Percentiles rank a stretch among this genome's conserved stretches.
These are phyloP conservation scores for Crax fasciolata DNA, from an alignment of 2,797 vertebrate species.

Conservation along the genomic window DNA sequence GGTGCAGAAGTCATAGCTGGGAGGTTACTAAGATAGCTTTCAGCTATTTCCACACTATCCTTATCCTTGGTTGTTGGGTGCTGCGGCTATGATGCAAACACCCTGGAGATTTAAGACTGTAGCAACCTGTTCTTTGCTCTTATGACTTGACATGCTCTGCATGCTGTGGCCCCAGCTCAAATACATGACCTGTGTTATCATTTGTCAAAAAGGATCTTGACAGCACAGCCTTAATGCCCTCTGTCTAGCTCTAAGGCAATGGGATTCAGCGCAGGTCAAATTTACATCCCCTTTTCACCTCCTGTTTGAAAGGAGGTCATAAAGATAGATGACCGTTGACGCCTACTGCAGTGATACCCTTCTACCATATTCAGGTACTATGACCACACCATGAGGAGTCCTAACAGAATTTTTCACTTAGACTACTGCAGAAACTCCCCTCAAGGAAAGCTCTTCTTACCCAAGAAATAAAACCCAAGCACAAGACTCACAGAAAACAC, in stretches of 20 bases:
- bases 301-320: accelerated
- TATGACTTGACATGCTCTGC: neutral
- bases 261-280: neutral
- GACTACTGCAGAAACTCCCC: neutral
- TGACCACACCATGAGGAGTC: neutral
- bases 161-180: neutral
- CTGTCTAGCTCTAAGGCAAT: neutral
- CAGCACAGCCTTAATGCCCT: neutral
- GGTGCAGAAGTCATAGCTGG: neutral
- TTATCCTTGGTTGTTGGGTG: neutral
- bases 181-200: neutral
- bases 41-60: neutral
- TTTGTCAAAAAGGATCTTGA: neutral
- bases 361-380: neutral
- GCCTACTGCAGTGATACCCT: neutral
- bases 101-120: neutral
- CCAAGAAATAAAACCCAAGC: neutral
- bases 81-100: conserved; percentile 2
- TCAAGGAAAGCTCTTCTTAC: neutral
- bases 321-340: neutral
- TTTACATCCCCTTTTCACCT: neutral
- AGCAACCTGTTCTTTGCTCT: neutral
- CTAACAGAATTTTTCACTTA: neutral
- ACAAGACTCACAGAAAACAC: neutral
- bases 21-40: neutral